Base-by-base conservation (phyloP, 92 coral and sea anemone species). In the Epizoanthus ramosus region DNA sequence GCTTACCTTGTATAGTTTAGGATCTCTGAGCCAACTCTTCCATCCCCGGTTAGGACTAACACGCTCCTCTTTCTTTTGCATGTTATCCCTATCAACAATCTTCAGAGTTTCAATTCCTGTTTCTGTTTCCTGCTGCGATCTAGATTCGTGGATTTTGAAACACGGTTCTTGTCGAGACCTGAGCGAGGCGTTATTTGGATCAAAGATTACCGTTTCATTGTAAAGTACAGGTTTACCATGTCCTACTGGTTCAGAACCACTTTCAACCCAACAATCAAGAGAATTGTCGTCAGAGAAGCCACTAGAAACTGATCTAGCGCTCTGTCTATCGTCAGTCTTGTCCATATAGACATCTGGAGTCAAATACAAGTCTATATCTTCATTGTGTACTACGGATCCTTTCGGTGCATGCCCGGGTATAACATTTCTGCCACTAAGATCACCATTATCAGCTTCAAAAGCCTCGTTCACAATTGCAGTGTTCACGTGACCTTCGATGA, bases 1-100 rank as follows among this genome's bases (percentile, higher is more conserved):
- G 23, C 83, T 75, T 71, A 91, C 98, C 95, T 93, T 91, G 74
- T 93, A 93, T 56, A 89, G 79, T 83, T 74, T 88, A 50, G 93
- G 95, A 66, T 73, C 90, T 35, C 79, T 89, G 54, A 93, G 85
- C 87, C 94, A 85, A 16, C 86, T 83, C 50, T 33, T 84, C 98
- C 98, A 93, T 18, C 69, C 22, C 17, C 41, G 61, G 25, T 67
- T 83, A 15, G 64, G 18, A 52, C 52, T 35, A 16, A 21, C 74
- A 19, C 31, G 8, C 17, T 18, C 73, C 17, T 74, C 31, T 31
- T 57, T 19, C 39, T 63, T 50, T 24, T 14, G 25, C 16, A 19
- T 19, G 24, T 76, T 39, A 56, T 28, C 63, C 57, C 84, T 72
- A 19, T 76, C 91, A 39, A 60, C 71, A 31, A 88, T 86, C 19